These are phyloP conservation scores for Antheraea assamensis DNA, from an alignment of 2,888 invertebrate species.

Conservation along the genomic window DNA sequence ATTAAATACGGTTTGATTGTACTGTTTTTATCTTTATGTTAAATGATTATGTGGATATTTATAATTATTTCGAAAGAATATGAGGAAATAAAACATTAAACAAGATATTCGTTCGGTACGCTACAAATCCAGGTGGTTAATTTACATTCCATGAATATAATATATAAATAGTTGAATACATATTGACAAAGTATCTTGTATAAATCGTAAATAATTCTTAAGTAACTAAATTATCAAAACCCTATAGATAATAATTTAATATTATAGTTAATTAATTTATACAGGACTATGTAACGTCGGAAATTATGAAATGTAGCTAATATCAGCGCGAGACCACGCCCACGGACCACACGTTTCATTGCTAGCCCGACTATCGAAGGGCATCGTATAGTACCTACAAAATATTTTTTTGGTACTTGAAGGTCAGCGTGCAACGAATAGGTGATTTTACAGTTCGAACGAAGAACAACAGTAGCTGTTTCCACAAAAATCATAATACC, in stretches of 20 bases:
- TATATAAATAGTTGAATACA: background rate
- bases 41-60: background rate
- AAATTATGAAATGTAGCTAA: background rate
- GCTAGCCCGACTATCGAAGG: no score
- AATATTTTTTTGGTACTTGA: no score
- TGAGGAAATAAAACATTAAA: no score
- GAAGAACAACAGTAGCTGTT: no score
- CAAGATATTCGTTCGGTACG: background rate
- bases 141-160: background rate
- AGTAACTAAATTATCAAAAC: background rate
- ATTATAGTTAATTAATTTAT: background rate
- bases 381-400: no score
- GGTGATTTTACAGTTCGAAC: no score
- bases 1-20: background rate
- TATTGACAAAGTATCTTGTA: slow-evolving; percentile 5
- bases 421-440: no score
- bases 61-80: background rate
- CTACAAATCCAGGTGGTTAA: background rate
- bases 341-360: background rate
- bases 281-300: background rate
- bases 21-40: background rate
- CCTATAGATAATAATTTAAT: background rate
- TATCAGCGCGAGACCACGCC: background rate
- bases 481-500: background rate
- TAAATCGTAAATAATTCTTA: slow-evolving; percentile 12